Evolutionary conservation across 2,888 invertebrate genomes (phyloP).

Genomic region (Chaetogeoica ovagalla): DNA sequence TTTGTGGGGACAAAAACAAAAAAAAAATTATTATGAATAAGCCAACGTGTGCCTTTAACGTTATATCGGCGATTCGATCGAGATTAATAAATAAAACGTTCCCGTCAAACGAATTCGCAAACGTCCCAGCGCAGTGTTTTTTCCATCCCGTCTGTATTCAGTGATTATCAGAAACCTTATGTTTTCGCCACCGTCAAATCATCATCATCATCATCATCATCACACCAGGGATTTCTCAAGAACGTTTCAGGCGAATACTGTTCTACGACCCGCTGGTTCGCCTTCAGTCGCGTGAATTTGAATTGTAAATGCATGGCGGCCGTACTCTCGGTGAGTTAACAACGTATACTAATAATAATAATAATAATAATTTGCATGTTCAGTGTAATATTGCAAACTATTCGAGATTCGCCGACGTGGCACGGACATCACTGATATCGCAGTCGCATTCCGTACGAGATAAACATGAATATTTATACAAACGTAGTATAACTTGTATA

Average conservation of each 20-base stretch:
- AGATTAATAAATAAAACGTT: too few relatives aligned
- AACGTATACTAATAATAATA: background rate
- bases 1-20: too few relatives aligned
- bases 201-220: too few relatives aligned
- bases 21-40: too few relatives aligned
- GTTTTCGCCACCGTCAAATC: too few relatives aligned
- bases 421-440: background rate
- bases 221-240: background rate
- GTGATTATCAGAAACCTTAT: too few relatives aligned
- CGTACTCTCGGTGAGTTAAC: background rate
- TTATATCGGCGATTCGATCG: too few relatives aligned
- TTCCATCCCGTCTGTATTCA: too few relatives aligned
- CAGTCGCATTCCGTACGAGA: background rate
- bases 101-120: too few relatives aligned
- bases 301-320: conserved; percentile 30
- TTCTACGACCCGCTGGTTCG: background rate
- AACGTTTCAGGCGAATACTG: background rate
- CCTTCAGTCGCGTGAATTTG: conserved; percentile 4
- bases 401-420: background rate
- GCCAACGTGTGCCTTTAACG: too few relatives aligned
- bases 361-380: conserved; percentile 18
- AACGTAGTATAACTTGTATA: background rate
- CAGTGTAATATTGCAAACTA: background rate
- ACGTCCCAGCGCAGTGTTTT: too few relatives aligned
- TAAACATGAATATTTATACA: background rate